Evolutionary conservation across 2,888 invertebrate species (phyloP).

Genomic region (Plebejus argus): DNA sequence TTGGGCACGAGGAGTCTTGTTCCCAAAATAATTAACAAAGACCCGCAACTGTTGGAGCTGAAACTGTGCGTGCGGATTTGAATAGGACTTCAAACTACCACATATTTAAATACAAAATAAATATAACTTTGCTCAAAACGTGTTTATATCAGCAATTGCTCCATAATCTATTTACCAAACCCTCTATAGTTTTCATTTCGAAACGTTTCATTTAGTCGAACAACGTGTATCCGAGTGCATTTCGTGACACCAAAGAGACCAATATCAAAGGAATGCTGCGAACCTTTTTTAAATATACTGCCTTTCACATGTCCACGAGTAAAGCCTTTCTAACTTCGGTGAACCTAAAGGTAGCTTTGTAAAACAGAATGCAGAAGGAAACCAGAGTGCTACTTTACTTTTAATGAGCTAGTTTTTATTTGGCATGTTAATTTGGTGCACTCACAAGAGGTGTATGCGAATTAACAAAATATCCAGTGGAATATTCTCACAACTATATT

Average conservation of each 20-base stretch:
- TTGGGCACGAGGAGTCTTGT: too few species aligned
- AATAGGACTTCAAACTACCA: too few species aligned
- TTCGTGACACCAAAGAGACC: constrained; percentile 55
- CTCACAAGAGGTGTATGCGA: constrained; percentile 29
- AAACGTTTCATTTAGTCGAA: constrained; percentile 41
- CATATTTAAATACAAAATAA: too few species aligned
- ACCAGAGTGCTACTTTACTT: constrained; percentile 31
- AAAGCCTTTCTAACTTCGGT: constrained; percentile 47
- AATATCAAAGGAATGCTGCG: constrained; percentile 60
- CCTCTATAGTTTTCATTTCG: background rate
- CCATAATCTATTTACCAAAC: background rate
- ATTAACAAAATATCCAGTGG: constrained; percentile 30
- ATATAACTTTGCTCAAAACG: background rate
- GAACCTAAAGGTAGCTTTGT: constrained; percentile 45
- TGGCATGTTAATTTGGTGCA: constrained; percentile 32
- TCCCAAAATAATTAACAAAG: too few species aligned
- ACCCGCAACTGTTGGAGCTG: too few species aligned
- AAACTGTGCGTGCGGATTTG: too few species aligned
- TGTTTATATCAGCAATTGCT: background rate
- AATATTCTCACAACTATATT: constrained; percentile 31
- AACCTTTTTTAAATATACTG: constrained; percentile 53
- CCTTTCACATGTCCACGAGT: constrained; percentile 55
- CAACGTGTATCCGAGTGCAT: constrained; percentile 53
- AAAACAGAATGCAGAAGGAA: constrained; percentile 38
- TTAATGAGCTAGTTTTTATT: constrained; percentile 32